A percentile compares a stretch with the other conserved stretches of the same genome.
phyloP scores from a whole-genome alignment of 2,888 invertebrate genomes.

The Zonitis immaculata region DNA sequence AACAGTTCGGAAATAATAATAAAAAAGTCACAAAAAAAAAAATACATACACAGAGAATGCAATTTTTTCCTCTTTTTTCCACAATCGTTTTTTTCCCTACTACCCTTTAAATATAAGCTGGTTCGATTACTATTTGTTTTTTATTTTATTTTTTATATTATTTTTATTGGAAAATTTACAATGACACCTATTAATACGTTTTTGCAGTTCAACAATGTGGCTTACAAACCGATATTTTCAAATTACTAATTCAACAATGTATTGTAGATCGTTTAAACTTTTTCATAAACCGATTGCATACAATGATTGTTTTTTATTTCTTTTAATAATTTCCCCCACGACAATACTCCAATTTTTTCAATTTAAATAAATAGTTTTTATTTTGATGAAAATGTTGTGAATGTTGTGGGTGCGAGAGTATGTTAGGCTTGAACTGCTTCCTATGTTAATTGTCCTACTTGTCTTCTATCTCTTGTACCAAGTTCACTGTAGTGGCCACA shows the following conservation, averaged over 20 bases:
- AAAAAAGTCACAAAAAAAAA: neutral
- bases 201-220: conserved; percentile 38
- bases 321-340: no score
- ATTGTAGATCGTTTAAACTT: no score
- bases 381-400: no score
- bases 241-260: neutral
- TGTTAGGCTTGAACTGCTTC: no score
- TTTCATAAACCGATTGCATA: no score
- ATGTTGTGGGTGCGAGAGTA: no score
- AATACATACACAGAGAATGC: neutral
- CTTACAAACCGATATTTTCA: neutral
- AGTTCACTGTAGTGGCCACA: conserved; percentile 23
- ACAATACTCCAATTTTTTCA: no score
- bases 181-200: conserved; percentile 48
- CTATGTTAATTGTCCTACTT: no score
- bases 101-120: neutral
- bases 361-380: no score
- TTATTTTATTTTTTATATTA: conserved; percentile 7
- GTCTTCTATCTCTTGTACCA: neutral
- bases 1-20: neutral
- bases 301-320: no score
- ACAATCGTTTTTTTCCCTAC: neutral
- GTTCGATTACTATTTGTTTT: neutral
- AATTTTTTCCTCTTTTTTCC: conserved; percentile 7
- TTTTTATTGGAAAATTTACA: conserved; percentile 42